Evolutionary conservation across 2,797 vertebrate species (phyloP).

Genomic region (Cossypha dichroa): DNA sequence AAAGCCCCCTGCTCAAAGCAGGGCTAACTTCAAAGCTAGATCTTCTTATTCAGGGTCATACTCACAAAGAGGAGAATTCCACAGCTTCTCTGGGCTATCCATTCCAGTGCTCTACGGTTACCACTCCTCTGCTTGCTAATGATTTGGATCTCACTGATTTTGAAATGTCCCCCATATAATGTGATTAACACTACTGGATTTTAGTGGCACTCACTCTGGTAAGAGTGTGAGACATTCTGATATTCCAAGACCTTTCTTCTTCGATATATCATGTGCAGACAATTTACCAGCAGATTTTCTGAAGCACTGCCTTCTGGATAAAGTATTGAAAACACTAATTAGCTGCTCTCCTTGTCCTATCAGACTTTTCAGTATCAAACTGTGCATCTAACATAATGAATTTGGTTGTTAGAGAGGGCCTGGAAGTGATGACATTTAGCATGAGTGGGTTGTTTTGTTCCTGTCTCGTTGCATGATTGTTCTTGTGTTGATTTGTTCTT

Average conservation of each 20-base stretch:
- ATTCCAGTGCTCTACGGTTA: not conserved
- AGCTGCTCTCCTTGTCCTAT: not conserved
- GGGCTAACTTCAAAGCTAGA: not conserved
- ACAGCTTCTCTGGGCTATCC: not conserved
- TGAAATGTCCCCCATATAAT: not conserved
- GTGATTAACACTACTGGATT: not conserved
- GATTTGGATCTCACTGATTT: not conserved
- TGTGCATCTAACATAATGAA: not conserved
- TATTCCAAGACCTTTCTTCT: not conserved
- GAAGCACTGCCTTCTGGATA: not conserved
- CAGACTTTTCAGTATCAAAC: conserved; percentile 9
- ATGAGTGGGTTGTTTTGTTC: conserved; percentile 29
- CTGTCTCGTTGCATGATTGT: not conserved
- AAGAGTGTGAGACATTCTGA: not conserved
- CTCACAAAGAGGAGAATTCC: not conserved
- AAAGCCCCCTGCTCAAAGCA: not conserved
- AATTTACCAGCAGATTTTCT: not conserved
- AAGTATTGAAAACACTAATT: conserved; percentile 15
- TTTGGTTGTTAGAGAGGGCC: not conserved
- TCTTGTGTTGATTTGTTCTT: conserved; percentile 7
- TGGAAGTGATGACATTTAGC: conserved; percentile 31
- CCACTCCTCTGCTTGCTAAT: not conserved
- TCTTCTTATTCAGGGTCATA: not conserved
- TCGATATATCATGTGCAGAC: accelerated
- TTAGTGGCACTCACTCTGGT: not conserved